These are phyloP conservation scores for Fringilla coelebs DNA, from an alignment of 2,797 vertebrate genomes.

Conservation along the genomic window DNA sequence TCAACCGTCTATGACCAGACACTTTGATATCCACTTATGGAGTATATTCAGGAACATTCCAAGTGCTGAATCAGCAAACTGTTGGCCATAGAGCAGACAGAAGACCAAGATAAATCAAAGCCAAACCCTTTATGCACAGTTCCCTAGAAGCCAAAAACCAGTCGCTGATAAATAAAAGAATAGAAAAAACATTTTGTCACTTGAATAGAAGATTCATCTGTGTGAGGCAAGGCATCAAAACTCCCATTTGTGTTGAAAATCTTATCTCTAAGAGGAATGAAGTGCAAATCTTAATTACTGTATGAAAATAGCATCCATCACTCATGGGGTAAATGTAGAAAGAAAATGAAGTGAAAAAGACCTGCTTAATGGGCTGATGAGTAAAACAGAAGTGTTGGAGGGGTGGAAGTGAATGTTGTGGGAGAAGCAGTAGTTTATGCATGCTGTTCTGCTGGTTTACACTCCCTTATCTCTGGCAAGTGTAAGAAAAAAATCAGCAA, in stretches of 20 bases:
- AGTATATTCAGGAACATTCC: background rate
- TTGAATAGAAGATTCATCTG: background rate
- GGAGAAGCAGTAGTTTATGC: background rate
- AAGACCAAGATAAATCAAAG: background rate
- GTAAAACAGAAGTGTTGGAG: background rate
- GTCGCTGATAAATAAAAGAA: background rate
- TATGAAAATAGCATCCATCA: background rate
- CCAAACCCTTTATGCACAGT: background rate
- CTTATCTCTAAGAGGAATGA: background rate
- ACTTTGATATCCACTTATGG: rapidly evolving
- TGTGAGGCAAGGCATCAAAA: background rate
- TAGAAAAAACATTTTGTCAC: background rate
- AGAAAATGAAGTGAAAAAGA: background rate
- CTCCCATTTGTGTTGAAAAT: background rate
- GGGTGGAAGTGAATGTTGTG: background rate
- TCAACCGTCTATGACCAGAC: background rate
- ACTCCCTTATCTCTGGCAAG: background rate
- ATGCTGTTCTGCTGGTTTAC: background rate
- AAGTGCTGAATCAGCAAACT: background rate
- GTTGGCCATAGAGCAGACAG: background rate
- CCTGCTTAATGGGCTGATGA: background rate
- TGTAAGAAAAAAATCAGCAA: background rate
- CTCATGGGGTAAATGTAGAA: background rate
- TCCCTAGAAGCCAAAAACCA: background rate
- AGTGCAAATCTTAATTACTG: background rate